A percentile compares a stretch with the other conserved stretches of the same genome.
phyloP scores from a whole-genome alignment of 2,797 vertebrate genomes.

The Forpus xanthops region DNA sequence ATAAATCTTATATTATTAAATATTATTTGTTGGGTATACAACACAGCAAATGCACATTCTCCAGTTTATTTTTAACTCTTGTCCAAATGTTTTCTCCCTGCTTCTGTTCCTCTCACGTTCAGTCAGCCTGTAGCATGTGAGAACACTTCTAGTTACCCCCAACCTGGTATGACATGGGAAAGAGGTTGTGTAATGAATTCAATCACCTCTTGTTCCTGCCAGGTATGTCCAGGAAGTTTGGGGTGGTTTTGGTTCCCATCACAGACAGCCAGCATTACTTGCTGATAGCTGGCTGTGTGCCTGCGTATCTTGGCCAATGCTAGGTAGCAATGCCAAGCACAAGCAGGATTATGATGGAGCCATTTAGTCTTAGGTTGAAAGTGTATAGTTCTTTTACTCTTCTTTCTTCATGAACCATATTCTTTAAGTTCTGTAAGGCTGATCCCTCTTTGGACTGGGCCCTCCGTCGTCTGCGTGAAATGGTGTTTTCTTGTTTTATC shows the following conservation, averaged over 20 bases:
- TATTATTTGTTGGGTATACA: neutral
- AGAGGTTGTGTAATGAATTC: neutral
- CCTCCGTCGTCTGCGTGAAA: neutral
- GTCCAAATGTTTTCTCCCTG: neutral
- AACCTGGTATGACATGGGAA: neutral
- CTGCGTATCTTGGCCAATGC: fast-evolving
- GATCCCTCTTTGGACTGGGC: neutral
- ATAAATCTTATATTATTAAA: neutral
- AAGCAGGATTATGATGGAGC: neutral
- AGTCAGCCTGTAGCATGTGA: neutral
- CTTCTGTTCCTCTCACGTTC: neutral
- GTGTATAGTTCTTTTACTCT: neutral
- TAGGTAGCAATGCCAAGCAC: neutral
- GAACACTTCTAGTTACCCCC: neutral
- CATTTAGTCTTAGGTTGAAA: neutral
- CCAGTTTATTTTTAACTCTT: neutral
- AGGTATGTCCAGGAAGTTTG: neutral
- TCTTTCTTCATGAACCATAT: neutral
- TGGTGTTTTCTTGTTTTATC: neutral
- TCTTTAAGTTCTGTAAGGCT: neutral
- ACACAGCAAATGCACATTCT: neutral
- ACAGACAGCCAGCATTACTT: neutral
- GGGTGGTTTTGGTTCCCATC: neutral
- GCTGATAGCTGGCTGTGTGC: neutral
- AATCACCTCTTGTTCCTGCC: neutral